Evolutionary conservation across 2,888 invertebrate species (phyloP), one percentile per base, ranked within the genome.

Genomic region (Xestia xanthographa): DNA sequence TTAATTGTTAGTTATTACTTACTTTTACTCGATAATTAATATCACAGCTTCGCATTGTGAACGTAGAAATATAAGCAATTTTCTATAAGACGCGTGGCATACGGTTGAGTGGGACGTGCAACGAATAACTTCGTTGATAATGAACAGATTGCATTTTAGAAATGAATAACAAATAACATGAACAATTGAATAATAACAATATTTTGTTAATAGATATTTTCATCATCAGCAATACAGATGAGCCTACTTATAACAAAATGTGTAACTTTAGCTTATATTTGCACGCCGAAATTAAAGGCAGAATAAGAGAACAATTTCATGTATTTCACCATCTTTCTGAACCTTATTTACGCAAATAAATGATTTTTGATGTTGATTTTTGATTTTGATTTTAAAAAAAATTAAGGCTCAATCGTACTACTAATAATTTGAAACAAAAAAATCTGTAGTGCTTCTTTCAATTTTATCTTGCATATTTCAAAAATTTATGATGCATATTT

Each of bases 1-100:
- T 85, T 88, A 88, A 91, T 88, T 87, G 73, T 79, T 58, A 63
- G 73, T 82, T 77, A 88, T 89, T 87, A 88, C 60, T 87, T 82
- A 86, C 77, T 78, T 72, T 74, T 72, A 76, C 72, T 73, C 26
- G 69, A 72, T 85, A 88, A 90, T 89, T 91, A 89, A 89, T 88
- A 83, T 83, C 29, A 79, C 77, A 76, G 84, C 83, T 80, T 71
- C 81, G 83, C 72, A 79, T 79, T 88, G 82, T 75, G 72, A 77
- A 71, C 72, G 75, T 82, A 85, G 82, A 84, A 86, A 87, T 88
- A 85, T 86, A 83, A 83, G 82, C 77, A 86, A 88, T 88, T 89
- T 88, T 87, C 80, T 86, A 43, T 71, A 14, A 58, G 38, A 14
- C 62, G 9, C 0, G 56, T 53, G 76, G 77, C 73, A 78, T 45